Base-by-base conservation (phyloP, 2,888 invertebrate genomes). In the Lymantria monacha region DNA sequence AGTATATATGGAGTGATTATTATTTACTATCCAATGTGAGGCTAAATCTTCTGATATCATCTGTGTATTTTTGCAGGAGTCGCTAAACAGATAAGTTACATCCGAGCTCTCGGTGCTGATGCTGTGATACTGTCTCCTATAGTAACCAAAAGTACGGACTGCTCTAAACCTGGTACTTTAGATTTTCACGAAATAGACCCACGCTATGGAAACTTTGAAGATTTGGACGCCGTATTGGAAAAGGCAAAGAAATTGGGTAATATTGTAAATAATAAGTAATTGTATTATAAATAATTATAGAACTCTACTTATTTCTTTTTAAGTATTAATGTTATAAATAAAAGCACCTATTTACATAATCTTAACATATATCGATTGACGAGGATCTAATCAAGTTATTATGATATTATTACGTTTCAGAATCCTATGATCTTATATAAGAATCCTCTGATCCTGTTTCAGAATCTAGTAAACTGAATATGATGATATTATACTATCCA, bases 91-190 rank as follows among this genome's bases (percentile, higher is more conserved):
- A 58, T 90, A 8, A 87, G 87, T 60, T 91, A 91, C 56, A 75
- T 86, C 0, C 76, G 81, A n/a, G 85, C 87, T 0, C 43, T 90
- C 11, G 89, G 89, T 9, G 85, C 85, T 1, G 87, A 90, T 59
- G 88, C 87, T 7, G 74, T 89, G 5, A 83, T 91, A 46, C 67
- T 91, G 37, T 91, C 91, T 0, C 71, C 89, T 0, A 46, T 90
- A 45, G 66, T 71, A 1, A 44, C 72, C 3, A 79, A 64, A 51
- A 89, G 80, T 55, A 55, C 63, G 88, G 92, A 93, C 12, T 97
- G 97, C 77, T 93, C 94, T 73, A 95, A 95, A 0, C 97, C 97
- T 58, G 97, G 97, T 49, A 93, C 95, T 33, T 83, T 94, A 0
- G 92, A 97, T 76, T 95, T 95, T 69, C 89, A 72, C 0, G 92